Evolutionary conservation across 2,888 invertebrate species (phyloP), one percentile per base, ranked within the genome.

Genomic region (Cheilosia pagana): DNA sequence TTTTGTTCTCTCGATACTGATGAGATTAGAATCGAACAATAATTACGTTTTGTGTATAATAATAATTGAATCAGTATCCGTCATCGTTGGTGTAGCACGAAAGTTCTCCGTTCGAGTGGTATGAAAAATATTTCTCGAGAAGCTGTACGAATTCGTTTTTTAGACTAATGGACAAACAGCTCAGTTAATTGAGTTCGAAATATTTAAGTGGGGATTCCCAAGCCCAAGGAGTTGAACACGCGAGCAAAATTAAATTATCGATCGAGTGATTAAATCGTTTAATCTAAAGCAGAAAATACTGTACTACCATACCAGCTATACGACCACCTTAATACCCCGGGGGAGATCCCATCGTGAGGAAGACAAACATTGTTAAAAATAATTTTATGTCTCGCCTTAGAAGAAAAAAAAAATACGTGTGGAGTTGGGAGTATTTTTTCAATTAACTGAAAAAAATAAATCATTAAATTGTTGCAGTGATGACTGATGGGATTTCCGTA

Each of bases 1-100:
- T 59, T 12, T 59, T 48, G 63, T 59, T 45, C 10, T 14, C 45
- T 53, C 53, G 62, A 60, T 52, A 35, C 45, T 63, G 72, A 83
- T 74, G 82, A 74, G 72, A 83, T 77, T 83, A 14, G 62, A 74
- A 83, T 83, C 77, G 53, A 83, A 72, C 77, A 77, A 72, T 83
- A 83, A 83, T 83, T 78, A 78, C 67, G 25, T 31, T 65, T 52
- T 53, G 43, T 74, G 48, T 48, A 35, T 43, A 28, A 59, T 39
- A 65, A 43, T 62, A 72, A 72, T 79, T 71, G 60, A 79, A 67
- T 67, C n/a, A 21, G 43, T 45, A n/a, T 74, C 35, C 19, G 35
- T 62, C 53, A 59, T 68, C 16, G 39, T 19, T 60, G 25, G n/a
- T 50, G 63, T 35, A 75, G 65, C 59, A 75, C 59, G 65, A 65